These are phyloP conservation scores for Thyatira batis DNA, from an alignment of 2,888 invertebrate species.

Conservation along the genomic window DNA sequence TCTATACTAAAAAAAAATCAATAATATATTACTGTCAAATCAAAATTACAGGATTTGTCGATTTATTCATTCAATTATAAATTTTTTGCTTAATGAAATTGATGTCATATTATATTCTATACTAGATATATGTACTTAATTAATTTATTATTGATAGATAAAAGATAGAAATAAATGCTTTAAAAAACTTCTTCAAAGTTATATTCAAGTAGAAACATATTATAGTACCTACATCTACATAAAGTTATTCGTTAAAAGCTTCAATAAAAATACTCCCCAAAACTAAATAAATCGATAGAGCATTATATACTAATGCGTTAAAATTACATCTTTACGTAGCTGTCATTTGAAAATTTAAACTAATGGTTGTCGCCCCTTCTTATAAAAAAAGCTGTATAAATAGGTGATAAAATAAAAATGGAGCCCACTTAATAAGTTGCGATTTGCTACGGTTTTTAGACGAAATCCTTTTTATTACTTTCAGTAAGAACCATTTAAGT, in stretches of 20 bases:
- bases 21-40: neutral
- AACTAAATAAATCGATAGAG: constrained; percentile 1
- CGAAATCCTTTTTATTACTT: constrained; percentile 23
- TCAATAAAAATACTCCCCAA: neutral
- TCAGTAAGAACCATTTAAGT: constrained; percentile 2
- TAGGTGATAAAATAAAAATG: constrained; percentile 41
- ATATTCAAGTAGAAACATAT: too few species aligned
- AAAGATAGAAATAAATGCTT: too few species aligned
- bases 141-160: too few species aligned
- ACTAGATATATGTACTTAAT: too few species aligned
- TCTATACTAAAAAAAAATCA: neutral
- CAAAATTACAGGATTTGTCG: too few species aligned
- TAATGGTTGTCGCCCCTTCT: constrained; percentile 47
- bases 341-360: constrained; percentile 52
- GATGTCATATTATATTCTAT: too few species aligned
- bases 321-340: constrained; percentile 26
- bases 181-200: too few species aligned
- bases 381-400: constrained; percentile 33
- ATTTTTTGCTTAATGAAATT: too few species aligned
- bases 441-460: constrained; percentile 38
- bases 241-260: too few species aligned
- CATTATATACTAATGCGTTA: constrained; percentile 5
- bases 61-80: too few species aligned
- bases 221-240: too few species aligned
- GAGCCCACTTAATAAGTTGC: constrained; percentile 43